These are phyloP conservation scores for Apostichopus californicus DNA, from an alignment of 35 echinoderm and acorn worm genomes.

Conservation along the genomic window DNA sequence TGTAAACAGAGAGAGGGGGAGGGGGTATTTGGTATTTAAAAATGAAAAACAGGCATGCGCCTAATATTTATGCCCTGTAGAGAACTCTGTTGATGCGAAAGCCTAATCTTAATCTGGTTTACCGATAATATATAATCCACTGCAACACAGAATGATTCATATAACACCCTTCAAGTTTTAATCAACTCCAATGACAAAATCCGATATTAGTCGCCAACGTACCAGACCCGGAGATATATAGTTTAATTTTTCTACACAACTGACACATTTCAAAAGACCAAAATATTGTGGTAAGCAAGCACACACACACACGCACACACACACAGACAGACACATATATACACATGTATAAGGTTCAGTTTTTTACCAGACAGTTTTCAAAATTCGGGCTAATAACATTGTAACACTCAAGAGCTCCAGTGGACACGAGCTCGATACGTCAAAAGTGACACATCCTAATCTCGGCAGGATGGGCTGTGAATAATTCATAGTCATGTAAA, in stretches of 20 bases:
- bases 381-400: slow-evolving; percentile 47
- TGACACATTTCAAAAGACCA: not conserved
- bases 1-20: too few species aligned
- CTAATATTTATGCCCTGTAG: too few species aligned
- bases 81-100: too few species aligned
- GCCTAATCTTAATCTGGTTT: too few species aligned
- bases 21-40: too few species aligned
- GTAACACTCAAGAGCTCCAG: slow-evolving; percentile 11
- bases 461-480: slow-evolving; percentile 41
- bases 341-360: not conserved
- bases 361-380: not conserved
- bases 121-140: too few species aligned
- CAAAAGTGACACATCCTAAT: slow-evolving; percentile 50
- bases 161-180: not conserved
- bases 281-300: not conserved
- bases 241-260: not conserved
- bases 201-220: not conserved
- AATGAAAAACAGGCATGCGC: too few species aligned
- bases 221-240: not conserved
- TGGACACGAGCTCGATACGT: slow-evolving; percentile 17
- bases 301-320: not conserved
- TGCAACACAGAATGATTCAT: not conserved
- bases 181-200: too few species aligned
- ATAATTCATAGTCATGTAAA: slow-evolving; percentile 52
- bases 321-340: too few species aligned